phyloP scores from a whole-genome alignment of 2,113 vertebrate species.

The Alexandromys fortis region DNA sequence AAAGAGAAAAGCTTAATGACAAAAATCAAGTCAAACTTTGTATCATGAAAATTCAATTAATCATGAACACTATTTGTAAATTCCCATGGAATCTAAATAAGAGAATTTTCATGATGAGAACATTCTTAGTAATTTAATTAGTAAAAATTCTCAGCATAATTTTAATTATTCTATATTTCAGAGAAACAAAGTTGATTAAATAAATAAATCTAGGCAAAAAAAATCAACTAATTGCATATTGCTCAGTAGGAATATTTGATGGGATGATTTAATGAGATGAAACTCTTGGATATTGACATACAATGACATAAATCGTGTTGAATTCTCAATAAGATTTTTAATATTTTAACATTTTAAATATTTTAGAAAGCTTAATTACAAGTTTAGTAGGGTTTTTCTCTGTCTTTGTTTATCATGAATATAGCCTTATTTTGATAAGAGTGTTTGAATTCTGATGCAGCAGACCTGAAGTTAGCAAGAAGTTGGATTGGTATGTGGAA shows the following conservation, averaged over 20 bases:
- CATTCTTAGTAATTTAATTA: not conserved
- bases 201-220: not conserved
- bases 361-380: not conserved
- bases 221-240: constrained; percentile 37
- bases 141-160: not conserved
- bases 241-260: not conserved
- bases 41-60: not conserved
- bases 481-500: rapidly evolving
- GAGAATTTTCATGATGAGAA: not conserved
- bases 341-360: constrained; percentile 16
- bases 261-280: not conserved
- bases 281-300: not conserved
- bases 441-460: not conserved
- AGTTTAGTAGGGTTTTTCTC: not conserved
- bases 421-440: not conserved
- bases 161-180: not conserved
- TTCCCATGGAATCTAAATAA: not conserved
- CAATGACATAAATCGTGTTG: not conserved
- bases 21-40: not conserved
- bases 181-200: not conserved
- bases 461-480: not conserved
- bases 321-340: not conserved
- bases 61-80: not conserved
- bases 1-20: not conserved
- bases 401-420: not conserved